A percentile compares a stretch with the other conserved stretches of the same genome.
phyloP scores from a whole-genome alignment of 2,797 vertebrate species.

The Lutjanus campechanus region DNA sequence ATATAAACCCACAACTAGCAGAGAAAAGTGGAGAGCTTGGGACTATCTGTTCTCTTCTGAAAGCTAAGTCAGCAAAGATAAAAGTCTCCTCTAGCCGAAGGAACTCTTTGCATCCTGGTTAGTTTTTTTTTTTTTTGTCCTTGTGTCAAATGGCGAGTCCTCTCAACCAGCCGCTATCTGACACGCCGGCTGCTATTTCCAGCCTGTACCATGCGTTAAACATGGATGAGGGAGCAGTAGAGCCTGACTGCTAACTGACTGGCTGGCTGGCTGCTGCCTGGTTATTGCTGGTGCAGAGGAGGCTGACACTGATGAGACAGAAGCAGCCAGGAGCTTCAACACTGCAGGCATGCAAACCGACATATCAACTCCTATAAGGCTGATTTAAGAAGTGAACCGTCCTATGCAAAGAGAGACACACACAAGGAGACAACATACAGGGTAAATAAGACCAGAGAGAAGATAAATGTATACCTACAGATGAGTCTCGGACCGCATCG shows the following conservation, averaged over 20 bases:
- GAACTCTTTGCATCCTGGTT: conserved; percentile 61
- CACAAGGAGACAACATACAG: conserved; percentile 23
- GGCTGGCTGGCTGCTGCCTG: conserved; percentile 66
- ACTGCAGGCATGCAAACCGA: conserved; percentile 67
- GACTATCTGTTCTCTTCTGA: conserved; percentile 42
- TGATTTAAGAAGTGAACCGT: conserved; percentile 56
- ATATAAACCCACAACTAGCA: conserved; percentile 43
- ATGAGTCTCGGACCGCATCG: conserved; percentile 43
- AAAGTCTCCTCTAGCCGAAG: conserved; percentile 50
- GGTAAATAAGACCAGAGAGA: conserved; percentile 48
- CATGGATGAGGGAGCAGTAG: conserved; percentile 79
- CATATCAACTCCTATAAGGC: conserved; percentile 41
- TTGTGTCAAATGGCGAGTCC: conserved; percentile 57
- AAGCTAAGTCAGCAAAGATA: conserved; percentile 61
- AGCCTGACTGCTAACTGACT: conserved; percentile 74
- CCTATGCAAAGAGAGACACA: conserved; percentile 10
- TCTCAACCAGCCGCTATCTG: conserved; percentile 64
- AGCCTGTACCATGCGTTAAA: conserved; percentile 81
- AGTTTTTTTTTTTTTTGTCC: conserved; percentile 49
- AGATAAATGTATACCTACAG: conserved; percentile 67
- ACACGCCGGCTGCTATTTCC: conserved; percentile 80
- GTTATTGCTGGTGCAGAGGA: conserved; percentile 76
- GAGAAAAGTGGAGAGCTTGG: conserved; percentile 34
- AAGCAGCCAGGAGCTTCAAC: conserved; percentile 60
- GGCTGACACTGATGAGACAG: conserved; percentile 71